A percentile compares a stretch with the other conserved stretches of the same genome.
Conservation (phyloP, 2,797 vertebrate genomes). For the Gobionotothen gibberifrons region DNA sequence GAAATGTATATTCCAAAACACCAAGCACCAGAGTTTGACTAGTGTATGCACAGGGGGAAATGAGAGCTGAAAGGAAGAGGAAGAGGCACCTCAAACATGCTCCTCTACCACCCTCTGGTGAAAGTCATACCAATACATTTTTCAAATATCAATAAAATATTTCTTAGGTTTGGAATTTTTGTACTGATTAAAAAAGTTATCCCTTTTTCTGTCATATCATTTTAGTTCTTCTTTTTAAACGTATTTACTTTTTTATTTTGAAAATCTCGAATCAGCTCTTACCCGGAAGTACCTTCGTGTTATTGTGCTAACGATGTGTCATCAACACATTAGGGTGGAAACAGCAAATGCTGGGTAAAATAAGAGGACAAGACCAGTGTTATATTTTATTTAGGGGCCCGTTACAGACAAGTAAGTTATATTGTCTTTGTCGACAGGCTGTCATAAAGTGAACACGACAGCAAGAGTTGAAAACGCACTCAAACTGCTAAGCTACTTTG, state of each 20-base stretch:
- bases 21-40: too few relatives aligned
- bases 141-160: neutral
- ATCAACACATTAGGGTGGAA: constrained; percentile 52
- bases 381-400: fast-evolving
- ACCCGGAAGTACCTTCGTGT: constrained; percentile 69
- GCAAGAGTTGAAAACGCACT: constrained; percentile 11
- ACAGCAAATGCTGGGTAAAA: constrained; percentile 35
- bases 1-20: too few relatives aligned
- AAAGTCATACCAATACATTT: neutral
- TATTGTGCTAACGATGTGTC: constrained; percentile 71
- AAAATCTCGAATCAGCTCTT: neutral
- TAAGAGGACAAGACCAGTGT: neutral
- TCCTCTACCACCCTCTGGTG: constrained; percentile 38
- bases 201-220: fast-evolving
- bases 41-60: too few relatives aligned
- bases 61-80: neutral
- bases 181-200: neutral
- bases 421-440: neutral
- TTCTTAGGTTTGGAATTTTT: neutral
- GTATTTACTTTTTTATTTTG: too few relatives aligned
- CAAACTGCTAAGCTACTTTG: constrained; percentile 30
- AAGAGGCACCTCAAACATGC: neutral
- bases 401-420: neutral
- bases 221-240: neutral
- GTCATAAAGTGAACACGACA: constrained; percentile 31